A percentile compares a stretch with the other conserved stretches of the same genome.
Conservation (phyloP, 1,140 invertebrate genomes). For the Metaphire vulgaris region DNA sequence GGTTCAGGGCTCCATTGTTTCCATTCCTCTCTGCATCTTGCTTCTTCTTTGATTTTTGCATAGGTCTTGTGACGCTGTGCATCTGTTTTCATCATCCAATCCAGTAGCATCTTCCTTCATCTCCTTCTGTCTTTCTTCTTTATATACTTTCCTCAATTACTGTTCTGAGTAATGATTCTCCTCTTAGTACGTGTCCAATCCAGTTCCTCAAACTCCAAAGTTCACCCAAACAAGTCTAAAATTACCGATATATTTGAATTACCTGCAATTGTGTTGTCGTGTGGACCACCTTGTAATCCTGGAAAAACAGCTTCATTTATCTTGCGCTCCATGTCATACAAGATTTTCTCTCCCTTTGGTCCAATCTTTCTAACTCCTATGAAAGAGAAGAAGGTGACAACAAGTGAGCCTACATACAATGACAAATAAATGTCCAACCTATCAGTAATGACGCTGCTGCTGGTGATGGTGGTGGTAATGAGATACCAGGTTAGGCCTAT, state of each 20-base stretch:
- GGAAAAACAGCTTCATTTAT: conserved; percentile 94
- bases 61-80: no score
- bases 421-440: background rate
- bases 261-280: conserved; percentile 78
- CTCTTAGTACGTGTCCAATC: no score
- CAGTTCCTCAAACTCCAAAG: conserved; percentile 51
- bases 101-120: no score
- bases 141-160: no score
- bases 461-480: background rate
- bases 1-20: no score
- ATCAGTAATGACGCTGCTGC: background rate
- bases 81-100: no score
- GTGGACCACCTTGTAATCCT: conserved; percentile 84
- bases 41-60: no score
- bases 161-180: no score
- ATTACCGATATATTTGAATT: no score
- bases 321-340: conserved; percentile 78
- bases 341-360: conserved; percentile 64
- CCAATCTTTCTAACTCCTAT: conserved; percentile 60
- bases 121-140: no score
- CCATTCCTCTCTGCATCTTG: no score
- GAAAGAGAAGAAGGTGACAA: conserved; percentile 22
- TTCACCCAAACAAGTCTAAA: conserved; percentile 42
- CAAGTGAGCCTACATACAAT: background rate
- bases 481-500: no score